Evolutionary conservation across 1,140 invertebrate species (phyloP), one percentile per base, ranked within the genome.

Genomic region (Drosophila ananassae): DNA sequence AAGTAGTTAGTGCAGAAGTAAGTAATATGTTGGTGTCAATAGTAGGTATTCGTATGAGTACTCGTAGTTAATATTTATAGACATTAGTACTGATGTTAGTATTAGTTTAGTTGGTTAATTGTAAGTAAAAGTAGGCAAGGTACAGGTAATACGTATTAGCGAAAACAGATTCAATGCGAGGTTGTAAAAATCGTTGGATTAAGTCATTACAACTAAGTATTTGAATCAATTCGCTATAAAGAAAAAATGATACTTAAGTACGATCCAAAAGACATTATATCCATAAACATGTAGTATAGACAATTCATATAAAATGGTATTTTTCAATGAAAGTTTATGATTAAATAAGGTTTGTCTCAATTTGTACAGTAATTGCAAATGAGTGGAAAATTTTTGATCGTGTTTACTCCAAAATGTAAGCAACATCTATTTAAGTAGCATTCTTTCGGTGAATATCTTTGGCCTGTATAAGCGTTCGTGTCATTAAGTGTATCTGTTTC

Each of bases 341-440:
- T 80, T 67, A 84, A 75, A 59, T 73, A 74, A 66, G 73, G 57
- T 25, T 61, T 34, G 55, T 76, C 62, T 46, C 25, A 82, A 67
- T 81, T 66, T 81, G 28, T 84, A 85, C 73, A 85, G 57, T 41
- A 84, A 84, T 79, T 77, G 67, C 63, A 77, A 77, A 44, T 17
- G 13, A 72, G 39, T 66, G 61, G 47, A 69, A 50, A 62, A 59
- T 55, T 68, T 59, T 13, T 52, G 32, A 60, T 58, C 44, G 60
- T 62, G 5, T 64, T 73, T 52, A 55, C 17, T 21, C 34, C 53
- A 58, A 28, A 73, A 55, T 25, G 6, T 53, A 34, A 39, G 39
- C 51, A 76, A 56, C 54, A 76, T 39, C 53, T 75, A 53, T 64
- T 75, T 28, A 41, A 22, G 24, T 57, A 32, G 39, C 48, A 13